These are phyloP conservation scores for Dermatophagoides farinae DNA, from an alignment of 1,140 invertebrate genomes.

Conservation along the genomic window DNA sequence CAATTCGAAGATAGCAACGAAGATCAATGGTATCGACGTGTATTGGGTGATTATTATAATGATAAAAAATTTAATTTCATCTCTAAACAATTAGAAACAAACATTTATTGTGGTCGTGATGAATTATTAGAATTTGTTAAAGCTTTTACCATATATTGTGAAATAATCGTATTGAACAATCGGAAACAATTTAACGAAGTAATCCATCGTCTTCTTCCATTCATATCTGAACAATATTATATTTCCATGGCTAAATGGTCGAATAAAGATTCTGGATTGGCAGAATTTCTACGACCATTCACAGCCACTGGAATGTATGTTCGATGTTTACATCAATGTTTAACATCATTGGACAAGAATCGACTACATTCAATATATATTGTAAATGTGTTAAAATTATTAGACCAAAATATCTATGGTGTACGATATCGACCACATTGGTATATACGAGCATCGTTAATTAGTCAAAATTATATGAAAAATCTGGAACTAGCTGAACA, in stretches of 20 bases:
- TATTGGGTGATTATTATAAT: slow-evolving; percentile 5
- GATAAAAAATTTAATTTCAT: slow-evolving; percentile 29
- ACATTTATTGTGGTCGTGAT: slow-evolving; percentile 27
- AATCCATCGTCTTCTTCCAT: slow-evolving; percentile 19
- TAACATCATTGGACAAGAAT: slow-evolving; percentile 30
- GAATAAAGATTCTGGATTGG: slow-evolving; percentile 21
- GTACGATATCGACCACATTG: slow-evolving; percentile 30
- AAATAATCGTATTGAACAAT: slow-evolving; percentile 22
- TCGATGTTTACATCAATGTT: slow-evolving; percentile 26
- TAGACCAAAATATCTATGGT: slow-evolving; percentile 25
- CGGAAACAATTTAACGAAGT: slow-evolving; percentile 22
- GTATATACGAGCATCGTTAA: slow-evolving; percentile 33
- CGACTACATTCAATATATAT: slow-evolving; percentile 30
- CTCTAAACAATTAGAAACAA: slow-evolving; percentile 27
- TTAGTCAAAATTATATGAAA: slow-evolving; percentile 33
- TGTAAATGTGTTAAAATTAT: slow-evolving; percentile 25
- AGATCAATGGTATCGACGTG: slow-evolving; percentile 7
- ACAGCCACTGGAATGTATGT: slow-evolving; percentile 29
- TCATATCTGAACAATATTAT: slow-evolving; percentile 16
- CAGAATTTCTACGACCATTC: slow-evolving; percentile 28
- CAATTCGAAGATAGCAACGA: slow-evolving; percentile 22
- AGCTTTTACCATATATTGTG: slow-evolving; percentile 21
- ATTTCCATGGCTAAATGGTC: not conserved
- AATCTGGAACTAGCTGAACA: slow-evolving; percentile 25
- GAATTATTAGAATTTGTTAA: slow-evolving; percentile 26